Evolutionary conservation across 2,888 invertebrate genomes (phyloP), one percentile per base, ranked within the genome.

Genomic region (Protophormia terraenovae): DNA sequence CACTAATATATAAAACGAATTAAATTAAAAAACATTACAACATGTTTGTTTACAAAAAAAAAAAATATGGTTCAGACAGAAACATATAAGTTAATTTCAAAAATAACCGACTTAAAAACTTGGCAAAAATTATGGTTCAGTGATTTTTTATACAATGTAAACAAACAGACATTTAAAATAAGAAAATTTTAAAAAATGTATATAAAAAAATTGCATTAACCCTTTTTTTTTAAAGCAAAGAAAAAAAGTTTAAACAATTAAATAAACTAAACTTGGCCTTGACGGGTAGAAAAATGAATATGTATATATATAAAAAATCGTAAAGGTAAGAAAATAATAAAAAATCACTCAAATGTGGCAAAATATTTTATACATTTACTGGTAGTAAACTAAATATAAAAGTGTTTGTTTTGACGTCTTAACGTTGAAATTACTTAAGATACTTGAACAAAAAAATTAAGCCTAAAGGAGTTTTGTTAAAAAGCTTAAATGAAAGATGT

Each of bases 301-400:
- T 67, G 47, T 47, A 12, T 50, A n/a, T n/a, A n/a, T n/a, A 50
- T 47, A 53, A 71, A 50, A 53, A 29, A 35, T 29, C 16, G 12
- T 14, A 19, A n/a, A 47, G 2, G 35, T 60, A 60, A 78, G n/a
- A 66, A 53, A 64, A 62, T 32, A 73, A 35, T n/a, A 50, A 60
- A 72, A 84, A 81, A 77, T 81, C 81, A 84, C 84, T 84, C 81
- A 73, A 78, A 78, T 81, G 81, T 84, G 62, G 84, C 72, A 62
- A 84, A 76, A 79, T 72, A 41, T 64, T 64, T 12, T 72, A 47
- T 7, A 69, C 14, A n/a, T 41, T n/a, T n/a, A n/a, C 5, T n/a
- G 0, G 4, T 41, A 41, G 0, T 3, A n/a, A n/a, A 50, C 22
- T 24, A 22, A 50, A 50, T 50, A 50, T 24, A 12, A 22, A 50